Percentiles rank a stretch among this genome's conserved stretches.
phyloP scores from a whole-genome alignment of 2,797 vertebrate species.

The Manis pentadactyla region DNA sequence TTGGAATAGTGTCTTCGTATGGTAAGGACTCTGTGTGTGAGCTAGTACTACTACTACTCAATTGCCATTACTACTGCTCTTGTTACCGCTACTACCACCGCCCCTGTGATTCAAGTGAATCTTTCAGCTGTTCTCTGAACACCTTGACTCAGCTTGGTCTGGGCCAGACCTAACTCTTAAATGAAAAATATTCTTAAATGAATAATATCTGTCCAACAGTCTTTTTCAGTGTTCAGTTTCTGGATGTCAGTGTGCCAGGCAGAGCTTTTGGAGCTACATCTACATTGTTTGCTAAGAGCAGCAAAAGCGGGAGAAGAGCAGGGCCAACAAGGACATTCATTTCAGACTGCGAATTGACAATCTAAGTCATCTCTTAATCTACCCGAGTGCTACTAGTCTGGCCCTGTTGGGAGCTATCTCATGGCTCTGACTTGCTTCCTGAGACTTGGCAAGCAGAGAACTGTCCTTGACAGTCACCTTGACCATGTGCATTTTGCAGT shows the following conservation, averaged over 20 bases:
- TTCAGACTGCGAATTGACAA: background rate
- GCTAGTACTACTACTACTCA: no score
- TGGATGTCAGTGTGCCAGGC: background rate
- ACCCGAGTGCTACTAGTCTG: background rate
- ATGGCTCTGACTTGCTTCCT: background rate
- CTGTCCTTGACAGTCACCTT: background rate
- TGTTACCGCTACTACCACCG: background rate
- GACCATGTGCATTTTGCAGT: background rate
- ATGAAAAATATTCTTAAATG: background rate
- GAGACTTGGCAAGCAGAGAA: background rate
- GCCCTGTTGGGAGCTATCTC: no score
- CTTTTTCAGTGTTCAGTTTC: background rate
- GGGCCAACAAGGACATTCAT: background rate
- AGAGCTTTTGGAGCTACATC: background rate
- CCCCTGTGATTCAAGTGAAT: background rate
- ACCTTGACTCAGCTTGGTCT: background rate
- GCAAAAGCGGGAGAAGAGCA: background rate
- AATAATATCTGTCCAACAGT: background rate
- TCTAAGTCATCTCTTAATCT: background rate
- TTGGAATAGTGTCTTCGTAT: background rate
- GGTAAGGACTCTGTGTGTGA: no score
- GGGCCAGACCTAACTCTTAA: background rate
- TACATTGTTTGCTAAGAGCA: background rate
- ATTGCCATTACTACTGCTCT: no score
- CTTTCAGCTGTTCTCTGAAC: background rate